Evolutionary conservation across 2,888 invertebrate genomes (phyloP), one percentile per base, ranked within the genome.

Genomic region (Caenorhabditis sp.): DNA sequence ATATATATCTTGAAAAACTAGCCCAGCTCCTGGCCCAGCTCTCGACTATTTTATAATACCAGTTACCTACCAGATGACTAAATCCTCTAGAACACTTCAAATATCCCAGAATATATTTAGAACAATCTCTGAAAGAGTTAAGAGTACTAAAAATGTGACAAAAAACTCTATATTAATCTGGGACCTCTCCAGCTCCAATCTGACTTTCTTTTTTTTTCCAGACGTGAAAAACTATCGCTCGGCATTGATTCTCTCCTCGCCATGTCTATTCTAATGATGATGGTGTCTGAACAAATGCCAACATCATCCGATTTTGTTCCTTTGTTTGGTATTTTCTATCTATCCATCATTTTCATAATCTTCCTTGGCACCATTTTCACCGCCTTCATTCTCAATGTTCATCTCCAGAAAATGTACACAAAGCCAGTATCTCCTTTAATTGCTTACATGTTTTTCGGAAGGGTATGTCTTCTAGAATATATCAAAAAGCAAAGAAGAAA

Each of bases 261-360:
- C 17, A 89, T 90, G 85, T 89, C 89, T 5, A 89, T 90, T 70
- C 88, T 90, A 73, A 88, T 90, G 88, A 87, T 89, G 81, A 88
- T 90, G 78, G 89, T 90, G 14, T 88, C 89, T 4, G 90, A 90
- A 71, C 89, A 89, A 70, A 89, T 90, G 89, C 90, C 90, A 0
- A 89, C 89, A 2, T 89, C 89, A 0, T 81, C 80, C 3, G 86
- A 86, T 59, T 87, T 85, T 60, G 83, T 86, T 8, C 86, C 86
- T 1, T 69, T 86, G 1, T 87, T 86, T 53, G 86, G 83, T 78
- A 77, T 85, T 49, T 85, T 86, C 77, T 87, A 87, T 62, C 78
- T 87, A 5, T 78, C 86, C 1, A 87, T 87, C 26, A 87, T 87
- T 12, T 78, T 86, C 38, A 82, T 87, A n/a, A 87, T 87, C 27